A percentile compares a stretch with the other conserved stretches of the same genome.
phyloP scores from a whole-genome alignment of 2,113 vertebrate species.

The Sylvietta virens region DNA sequence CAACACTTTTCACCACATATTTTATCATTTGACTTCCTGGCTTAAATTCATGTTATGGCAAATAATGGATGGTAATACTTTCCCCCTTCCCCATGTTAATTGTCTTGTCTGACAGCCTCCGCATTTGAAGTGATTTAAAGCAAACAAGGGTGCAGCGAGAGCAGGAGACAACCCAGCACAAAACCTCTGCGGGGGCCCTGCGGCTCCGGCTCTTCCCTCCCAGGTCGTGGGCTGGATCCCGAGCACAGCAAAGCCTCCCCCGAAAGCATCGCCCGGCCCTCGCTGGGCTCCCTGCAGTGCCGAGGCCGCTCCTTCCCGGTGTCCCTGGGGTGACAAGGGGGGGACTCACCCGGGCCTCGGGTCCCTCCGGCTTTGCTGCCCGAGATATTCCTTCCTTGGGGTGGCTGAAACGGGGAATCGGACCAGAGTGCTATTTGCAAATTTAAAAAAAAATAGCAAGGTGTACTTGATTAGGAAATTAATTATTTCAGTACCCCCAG shows the following conservation, averaged over 20 bases:
- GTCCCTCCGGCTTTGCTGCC: neutral
- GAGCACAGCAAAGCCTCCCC: neutral
- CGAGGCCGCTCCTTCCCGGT: rapidly evolving
- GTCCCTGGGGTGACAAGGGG: rapidly evolving
- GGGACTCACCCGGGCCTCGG: neutral
- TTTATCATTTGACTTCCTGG: slow-evolving; percentile 59
- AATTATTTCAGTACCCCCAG: slow-evolving; percentile 74
- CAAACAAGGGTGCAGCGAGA: slow-evolving; percentile 9
- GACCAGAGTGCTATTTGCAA: slow-evolving; percentile 13
- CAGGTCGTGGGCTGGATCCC: neutral
- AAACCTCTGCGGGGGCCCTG: neutral
- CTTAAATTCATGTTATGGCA: slow-evolving; percentile 66
- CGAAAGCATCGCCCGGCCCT: neutral
- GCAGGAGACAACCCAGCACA: neutral
- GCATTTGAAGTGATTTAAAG: slow-evolving; percentile 60
- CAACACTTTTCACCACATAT: slow-evolving; percentile 33
- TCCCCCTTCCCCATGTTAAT: slow-evolving; percentile 63
- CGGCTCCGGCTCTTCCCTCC: neutral
- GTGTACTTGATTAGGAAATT: slow-evolving; percentile 77
- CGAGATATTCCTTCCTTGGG: neutral
- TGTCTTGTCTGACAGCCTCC: slow-evolving; percentile 55
- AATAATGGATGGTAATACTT: slow-evolving; percentile 70
- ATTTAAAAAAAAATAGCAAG: slow-evolving; percentile 41
- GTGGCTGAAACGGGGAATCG: slow-evolving; percentile 11
- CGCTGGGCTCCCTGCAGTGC: neutral